phyloP scores from a whole-genome alignment of 1,140 invertebrate genomes.

The Heliconius hewitsoni region DNA sequence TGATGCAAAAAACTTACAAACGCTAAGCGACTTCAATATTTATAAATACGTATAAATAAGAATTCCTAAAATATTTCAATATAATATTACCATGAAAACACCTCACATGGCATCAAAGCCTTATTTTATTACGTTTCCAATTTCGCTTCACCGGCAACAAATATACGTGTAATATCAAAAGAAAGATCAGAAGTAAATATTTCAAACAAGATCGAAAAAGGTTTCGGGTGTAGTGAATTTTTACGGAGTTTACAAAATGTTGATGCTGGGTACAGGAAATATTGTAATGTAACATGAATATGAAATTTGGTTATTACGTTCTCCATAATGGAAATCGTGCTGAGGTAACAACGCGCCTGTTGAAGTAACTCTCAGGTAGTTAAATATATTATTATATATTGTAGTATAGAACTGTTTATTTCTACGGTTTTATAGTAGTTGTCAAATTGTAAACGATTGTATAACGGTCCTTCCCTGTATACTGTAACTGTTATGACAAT shows the following conservation, averaged over 20 bases:
- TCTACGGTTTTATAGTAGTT: background rate
- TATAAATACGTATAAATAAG: background rate
- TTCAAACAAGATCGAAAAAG: conserved; percentile 42
- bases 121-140: conserved; percentile 43
- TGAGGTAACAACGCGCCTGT: conserved; percentile 17
- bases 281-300: conserved; percentile 67
- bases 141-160: conserved; percentile 56
- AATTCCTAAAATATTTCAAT: conserved; percentile 7
- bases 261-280: conserved; percentile 53
- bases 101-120: background rate
- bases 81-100: conserved; percentile 19
- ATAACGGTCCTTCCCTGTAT: background rate
- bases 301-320: conserved; percentile 58
- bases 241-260: conserved; percentile 39
- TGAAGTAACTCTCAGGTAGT: background rate
- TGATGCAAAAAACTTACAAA: background rate
- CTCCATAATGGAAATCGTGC: conserved; percentile 43
- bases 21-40: background rate
- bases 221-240: conserved; percentile 43
- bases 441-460: background rate
- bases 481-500: background rate
- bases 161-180: conserved; percentile 69
- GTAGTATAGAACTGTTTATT: background rate
- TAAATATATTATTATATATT: conserved; percentile 2
- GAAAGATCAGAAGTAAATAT: conserved; percentile 70